phyloP scores from a whole-genome alignment of 2,797 vertebrate genomes.

The Megaceryle alcyon region DNA sequence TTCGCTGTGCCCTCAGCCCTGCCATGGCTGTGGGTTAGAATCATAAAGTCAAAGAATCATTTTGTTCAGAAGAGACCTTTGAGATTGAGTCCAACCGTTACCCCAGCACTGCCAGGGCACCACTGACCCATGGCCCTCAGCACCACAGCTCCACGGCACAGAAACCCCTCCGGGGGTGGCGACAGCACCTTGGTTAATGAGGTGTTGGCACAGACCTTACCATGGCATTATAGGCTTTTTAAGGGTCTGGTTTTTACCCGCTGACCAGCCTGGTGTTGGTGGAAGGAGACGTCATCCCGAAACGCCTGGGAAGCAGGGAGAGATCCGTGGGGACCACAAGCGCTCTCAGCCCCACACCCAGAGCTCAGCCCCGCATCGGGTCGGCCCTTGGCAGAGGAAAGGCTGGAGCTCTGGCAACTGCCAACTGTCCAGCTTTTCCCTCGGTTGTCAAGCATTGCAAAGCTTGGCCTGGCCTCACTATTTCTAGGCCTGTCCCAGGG shows the following conservation, averaged over 20 bases:
- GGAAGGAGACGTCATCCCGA: background rate
- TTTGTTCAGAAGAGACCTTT: background rate
- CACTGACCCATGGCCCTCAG: background rate
- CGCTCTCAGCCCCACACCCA: accelerated
- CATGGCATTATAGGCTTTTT: background rate
- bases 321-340: accelerated
- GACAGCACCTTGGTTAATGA: accelerated
- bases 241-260: background rate
- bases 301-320: background rate
- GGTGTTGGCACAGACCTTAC: background rate
- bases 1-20: background rate
- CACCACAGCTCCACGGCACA: background rate
- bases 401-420: background rate
- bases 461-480: background rate
- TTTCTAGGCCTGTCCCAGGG: slow-evolving; percentile 14
- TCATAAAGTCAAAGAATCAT: background rate
- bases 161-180: background rate
- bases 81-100: background rate
- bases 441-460: background rate
- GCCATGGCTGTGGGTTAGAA: accelerated
- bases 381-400: background rate
- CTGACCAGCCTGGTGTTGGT: background rate
- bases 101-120: background rate
- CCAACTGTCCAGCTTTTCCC: background rate
- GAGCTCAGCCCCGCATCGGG: background rate